Percentiles rank a stretch among this genome's conserved stretches.
Conservation (phyloP, 2,113 vertebrate genomes). For the Hiodon alosoides region DNA sequence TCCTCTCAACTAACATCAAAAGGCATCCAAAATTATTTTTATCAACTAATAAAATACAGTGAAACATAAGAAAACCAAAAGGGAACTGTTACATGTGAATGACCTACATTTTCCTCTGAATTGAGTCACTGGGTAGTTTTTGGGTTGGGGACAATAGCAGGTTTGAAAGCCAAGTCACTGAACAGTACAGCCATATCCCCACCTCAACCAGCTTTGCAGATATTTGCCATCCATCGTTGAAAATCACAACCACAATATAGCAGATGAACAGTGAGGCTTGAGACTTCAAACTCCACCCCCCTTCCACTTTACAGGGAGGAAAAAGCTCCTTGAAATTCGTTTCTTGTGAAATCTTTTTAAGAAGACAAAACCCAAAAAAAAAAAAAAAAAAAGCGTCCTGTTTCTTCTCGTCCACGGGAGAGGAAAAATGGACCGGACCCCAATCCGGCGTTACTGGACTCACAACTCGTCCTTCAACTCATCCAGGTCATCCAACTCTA, state of each 20-base stretch:
- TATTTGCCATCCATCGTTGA: too few species aligned
- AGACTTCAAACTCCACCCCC: too few species aligned
- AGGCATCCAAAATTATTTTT: not conserved
- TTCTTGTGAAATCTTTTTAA: conserved; percentile 3
- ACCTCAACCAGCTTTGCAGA: too few species aligned
- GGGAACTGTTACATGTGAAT: too few species aligned
- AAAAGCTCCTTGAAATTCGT: not conserved
- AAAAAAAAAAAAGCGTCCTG: not conserved
- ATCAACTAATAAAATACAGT: conserved; percentile 7
- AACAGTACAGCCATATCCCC: too few species aligned
- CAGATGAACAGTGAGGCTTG: too few species aligned
- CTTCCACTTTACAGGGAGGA: not conserved
- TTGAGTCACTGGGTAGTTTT: too few species aligned
- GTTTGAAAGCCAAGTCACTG: too few species aligned
- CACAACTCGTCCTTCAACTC: conserved; percentile 39
- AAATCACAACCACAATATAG: too few species aligned
- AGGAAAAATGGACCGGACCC: conserved; percentile 30
- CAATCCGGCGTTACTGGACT: conserved; percentile 14
- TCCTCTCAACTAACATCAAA: not conserved
- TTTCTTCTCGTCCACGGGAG: conserved; percentile 42
- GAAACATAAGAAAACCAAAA: too few species aligned
- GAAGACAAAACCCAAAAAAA: conserved; percentile 11
- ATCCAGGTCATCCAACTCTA: conserved; percentile 75
- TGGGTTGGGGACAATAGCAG: too few species aligned
- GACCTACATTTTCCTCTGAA: not conserved